phyloP scores from a whole-genome alignment of 2,888 invertebrate species.

The Idaea aversata region DNA sequence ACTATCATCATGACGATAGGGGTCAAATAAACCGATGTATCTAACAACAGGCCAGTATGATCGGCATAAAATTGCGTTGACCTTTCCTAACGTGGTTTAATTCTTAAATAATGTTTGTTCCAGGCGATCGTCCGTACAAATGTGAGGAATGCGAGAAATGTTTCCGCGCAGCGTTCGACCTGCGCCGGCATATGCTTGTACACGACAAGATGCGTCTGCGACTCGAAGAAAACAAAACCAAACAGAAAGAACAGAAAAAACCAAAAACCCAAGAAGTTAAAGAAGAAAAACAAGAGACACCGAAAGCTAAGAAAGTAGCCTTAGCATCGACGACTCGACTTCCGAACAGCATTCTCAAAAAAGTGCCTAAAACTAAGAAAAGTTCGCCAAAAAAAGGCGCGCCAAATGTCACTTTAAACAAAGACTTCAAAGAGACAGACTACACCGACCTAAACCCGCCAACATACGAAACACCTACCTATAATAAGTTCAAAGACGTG shows the following conservation, averaged over 20 bases:
- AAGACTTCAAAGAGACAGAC: neutral
- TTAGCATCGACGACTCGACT: slow-evolving; percentile 19
- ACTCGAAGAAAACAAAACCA: slow-evolving; percentile 39
- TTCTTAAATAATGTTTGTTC: neutral
- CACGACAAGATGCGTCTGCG: slow-evolving; percentile 76
- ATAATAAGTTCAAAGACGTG: slow-evolving; percentile 53
- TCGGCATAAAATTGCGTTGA: no score
- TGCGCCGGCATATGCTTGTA: slow-evolving; percentile 88
- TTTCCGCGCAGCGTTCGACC: slow-evolving; percentile 90
- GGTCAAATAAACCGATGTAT: no score
- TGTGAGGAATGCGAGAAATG: slow-evolving; percentile 89
- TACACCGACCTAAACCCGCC: neutral
- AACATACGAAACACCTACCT: slow-evolving; percentile 14
- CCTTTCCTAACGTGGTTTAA: slow-evolving; percentile 17
- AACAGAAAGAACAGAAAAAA: slow-evolving; percentile 18
- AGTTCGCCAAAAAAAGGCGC: neutral
- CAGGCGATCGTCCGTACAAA: slow-evolving; percentile 88
- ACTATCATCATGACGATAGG: slow-evolving; percentile 89
- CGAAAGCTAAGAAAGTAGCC: slow-evolving; percentile 22
- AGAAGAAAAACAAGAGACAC: slow-evolving; percentile 19
- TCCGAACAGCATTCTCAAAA: neutral
- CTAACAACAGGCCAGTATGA: no score
- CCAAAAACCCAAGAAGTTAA: slow-evolving; percentile 25
- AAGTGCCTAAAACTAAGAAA: neutral
- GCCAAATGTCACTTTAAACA: neutral